Evolutionary conservation across 2,888 invertebrate genomes (phyloP).

Genomic region (Drosophila planitibia): DNA sequence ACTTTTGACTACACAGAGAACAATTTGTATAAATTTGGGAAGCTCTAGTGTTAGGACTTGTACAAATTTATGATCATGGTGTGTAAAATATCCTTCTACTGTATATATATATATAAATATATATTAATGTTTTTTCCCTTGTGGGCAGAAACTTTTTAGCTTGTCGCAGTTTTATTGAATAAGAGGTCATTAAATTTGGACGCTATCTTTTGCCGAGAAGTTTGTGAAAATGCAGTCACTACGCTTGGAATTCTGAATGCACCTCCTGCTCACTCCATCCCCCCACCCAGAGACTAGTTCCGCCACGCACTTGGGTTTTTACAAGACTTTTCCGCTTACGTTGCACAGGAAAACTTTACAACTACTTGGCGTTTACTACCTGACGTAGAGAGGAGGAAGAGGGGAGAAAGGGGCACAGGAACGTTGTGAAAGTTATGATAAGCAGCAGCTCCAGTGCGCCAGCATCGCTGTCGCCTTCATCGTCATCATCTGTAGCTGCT

Average conservation of each 20-base stretch:
- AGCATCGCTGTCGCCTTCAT: constrained; percentile 25
- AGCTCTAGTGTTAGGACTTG: not conserved
- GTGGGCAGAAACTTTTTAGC: constrained; percentile 49
- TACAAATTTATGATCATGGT: not conserved
- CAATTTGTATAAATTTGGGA: not conserved
- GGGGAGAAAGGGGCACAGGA: not conserved
- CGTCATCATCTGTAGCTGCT: constrained; percentile 31
- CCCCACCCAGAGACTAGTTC: constrained; percentile 16
- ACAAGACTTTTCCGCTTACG: constrained; percentile 79
- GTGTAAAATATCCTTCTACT: not conserved
- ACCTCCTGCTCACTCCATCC: no score
- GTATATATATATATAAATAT: not conserved
- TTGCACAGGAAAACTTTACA: constrained; percentile 71
- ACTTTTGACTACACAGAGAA: not conserved
- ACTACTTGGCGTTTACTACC: constrained; percentile 80
- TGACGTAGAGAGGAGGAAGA: constrained; percentile 30
- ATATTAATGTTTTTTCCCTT: not conserved
- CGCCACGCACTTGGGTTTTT: constrained; percentile 59
- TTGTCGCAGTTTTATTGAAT: constrained; percentile 77
- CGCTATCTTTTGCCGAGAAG: constrained; percentile 76
- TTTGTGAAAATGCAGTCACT: constrained; percentile 67
- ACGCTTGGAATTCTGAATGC: constrained; percentile 11
- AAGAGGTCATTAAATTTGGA: constrained; percentile 81
- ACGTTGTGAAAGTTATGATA: constrained; percentile 71
- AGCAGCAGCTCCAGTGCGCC: constrained; percentile 60